A percentile compares a stretch with the other conserved stretches of the same genome.
These are phyloP conservation scores for Charadrius vociferus DNA, from an alignment of 2,113 vertebrate genomes.

Conservation along the genomic window DNA sequence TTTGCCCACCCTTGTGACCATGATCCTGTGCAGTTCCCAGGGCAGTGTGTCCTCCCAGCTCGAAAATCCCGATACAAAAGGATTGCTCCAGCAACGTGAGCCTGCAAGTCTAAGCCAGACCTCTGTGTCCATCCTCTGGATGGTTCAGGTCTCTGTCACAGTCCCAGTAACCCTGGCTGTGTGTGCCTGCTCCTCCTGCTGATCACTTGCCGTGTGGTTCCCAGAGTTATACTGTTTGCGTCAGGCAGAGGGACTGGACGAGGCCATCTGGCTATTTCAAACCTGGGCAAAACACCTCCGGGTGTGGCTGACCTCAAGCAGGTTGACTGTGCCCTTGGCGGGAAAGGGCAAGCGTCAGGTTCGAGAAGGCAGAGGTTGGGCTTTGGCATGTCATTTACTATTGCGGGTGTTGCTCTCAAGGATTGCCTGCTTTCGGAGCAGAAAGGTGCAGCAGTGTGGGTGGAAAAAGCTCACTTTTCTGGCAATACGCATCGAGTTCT, in stretches of 20 bases:
- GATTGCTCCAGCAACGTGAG: rapidly evolving
- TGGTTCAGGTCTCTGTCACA: background rate
- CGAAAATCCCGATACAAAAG: background rate
- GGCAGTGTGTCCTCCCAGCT: background rate
- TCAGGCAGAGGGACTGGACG: background rate
- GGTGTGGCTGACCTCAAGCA: background rate
- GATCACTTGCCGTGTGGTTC: rapidly evolving
- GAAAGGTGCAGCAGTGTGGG: background rate
- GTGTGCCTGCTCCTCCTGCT: background rate
- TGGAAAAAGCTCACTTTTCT: background rate
- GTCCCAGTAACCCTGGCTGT: rapidly evolving
- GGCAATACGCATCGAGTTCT: background rate
- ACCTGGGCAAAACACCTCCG: background rate
- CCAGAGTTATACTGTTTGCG: background rate
- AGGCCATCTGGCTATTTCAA: background rate
- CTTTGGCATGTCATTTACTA: background rate
- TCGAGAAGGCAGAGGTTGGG: background rate
- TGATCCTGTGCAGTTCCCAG: background rate
- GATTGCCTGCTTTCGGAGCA: background rate
- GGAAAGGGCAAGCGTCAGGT: background rate
- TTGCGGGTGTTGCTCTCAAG: background rate
- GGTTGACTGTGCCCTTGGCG: background rate
- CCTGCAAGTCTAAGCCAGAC: background rate
- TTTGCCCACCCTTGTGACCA: background rate
- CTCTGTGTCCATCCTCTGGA: background rate